These are phyloP conservation scores for Chinchilla lanigera DNA, from an alignment of 2,113 vertebrate species.

Conservation along the genomic window DNA sequence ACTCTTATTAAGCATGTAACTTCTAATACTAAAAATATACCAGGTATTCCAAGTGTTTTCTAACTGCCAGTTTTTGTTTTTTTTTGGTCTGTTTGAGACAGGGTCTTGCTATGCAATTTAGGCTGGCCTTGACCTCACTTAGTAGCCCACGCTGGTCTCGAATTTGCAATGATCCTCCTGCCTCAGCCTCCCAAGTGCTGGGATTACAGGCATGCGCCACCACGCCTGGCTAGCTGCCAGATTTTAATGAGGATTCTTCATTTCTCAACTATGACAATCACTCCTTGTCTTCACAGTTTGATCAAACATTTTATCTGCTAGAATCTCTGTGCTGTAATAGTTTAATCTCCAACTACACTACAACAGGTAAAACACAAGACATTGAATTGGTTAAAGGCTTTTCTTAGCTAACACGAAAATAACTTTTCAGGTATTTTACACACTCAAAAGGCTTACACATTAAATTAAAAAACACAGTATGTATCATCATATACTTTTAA, in stretches of 20 bases:
- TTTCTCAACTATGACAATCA: neutral
- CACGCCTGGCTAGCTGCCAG: neutral
- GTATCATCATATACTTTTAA: neutral
- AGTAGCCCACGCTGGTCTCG: no score
- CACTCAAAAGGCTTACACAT: neutral
- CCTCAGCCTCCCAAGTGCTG: no score
- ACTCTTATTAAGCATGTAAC: neutral
- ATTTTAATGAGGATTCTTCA: constrained; percentile 17
- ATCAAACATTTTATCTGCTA: constrained; percentile 31
- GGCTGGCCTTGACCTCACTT: no score
- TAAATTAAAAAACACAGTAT: neutral
- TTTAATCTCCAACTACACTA: neutral
- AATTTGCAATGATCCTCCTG: no score
- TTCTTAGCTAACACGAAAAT: neutral
- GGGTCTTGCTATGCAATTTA: no score
- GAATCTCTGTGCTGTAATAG: neutral
- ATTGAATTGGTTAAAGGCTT: neutral
- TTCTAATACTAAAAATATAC: neutral
- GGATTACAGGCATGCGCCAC: no score
- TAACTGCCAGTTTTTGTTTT: neutral
- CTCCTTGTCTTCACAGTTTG: neutral
- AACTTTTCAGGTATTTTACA: constrained; percentile 19
- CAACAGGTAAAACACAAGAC: neutral
- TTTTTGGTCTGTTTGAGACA: no score
- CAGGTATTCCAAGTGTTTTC: neutral